Base-by-base conservation (phyloP, 2,888 invertebrate species). In the Beris chalybata region DNA sequence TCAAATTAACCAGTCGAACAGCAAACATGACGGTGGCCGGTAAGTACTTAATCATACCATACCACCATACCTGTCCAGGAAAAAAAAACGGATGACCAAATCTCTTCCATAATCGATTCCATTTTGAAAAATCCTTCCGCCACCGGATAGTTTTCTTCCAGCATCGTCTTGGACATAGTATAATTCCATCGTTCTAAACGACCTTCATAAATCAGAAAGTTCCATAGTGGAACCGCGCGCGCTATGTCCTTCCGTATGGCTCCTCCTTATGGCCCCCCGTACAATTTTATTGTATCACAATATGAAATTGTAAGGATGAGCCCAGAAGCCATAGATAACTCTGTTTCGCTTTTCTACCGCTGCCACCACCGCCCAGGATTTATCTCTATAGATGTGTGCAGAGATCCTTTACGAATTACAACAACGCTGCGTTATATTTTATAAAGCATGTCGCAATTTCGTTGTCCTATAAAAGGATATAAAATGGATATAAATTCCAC, bases 1-100 rank as follows among this genome's bases (percentile, higher is more conserved):
- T 86, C 72, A 79, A 83, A 70, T 77, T 85, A 66, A 83, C 83
- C 12, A 82, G 83, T 47, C 81, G 82, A 69, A 81, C 83, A 29
- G 82, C 82, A 70, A 84, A 85, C 73, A 82, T 86, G 77, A 84
- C 83, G n/a, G 83, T 86, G 43, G 83, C 84, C 72, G 85, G 86
- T 85, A 76, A 82, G 81, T 73, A 52, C 48, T 50, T 47, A 48
- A 50, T 59, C 48, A 48, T 59, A 45, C n/a, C n/a, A 5, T n/a
- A 32, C n/a, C 15, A 47, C n/a, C 38, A 38, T 4, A 5, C 5
- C 38, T 38, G 38, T 5, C 38, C 22, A 22, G n/a, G n/a, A 22
- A 22, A 22, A 22, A 48, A 4, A 15, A 15, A 22, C 30, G 52
- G 3, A 22, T 52, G 38, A 56, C 43, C 43, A 56, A 3, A 44